Evolutionary conservation across 2,113 vertebrate species (phyloP), one percentile per base, ranked within the genome.

Genomic region (Myocastor coypus): DNA sequence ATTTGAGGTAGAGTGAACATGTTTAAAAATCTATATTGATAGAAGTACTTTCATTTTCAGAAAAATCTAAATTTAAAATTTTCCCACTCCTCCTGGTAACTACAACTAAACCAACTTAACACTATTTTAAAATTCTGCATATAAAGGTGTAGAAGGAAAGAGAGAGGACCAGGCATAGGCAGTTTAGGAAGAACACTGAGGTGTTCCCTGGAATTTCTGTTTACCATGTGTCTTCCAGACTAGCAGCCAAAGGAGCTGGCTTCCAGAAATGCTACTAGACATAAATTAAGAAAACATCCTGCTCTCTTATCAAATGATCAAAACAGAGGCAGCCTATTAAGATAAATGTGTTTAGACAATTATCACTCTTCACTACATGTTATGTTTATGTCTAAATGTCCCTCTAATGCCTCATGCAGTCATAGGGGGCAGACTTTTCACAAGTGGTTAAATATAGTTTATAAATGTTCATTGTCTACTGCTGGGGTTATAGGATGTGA

Each of bases 1-100:
- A 42, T 77, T 81, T 89, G 55, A 95, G 52, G 28, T 28, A 92
- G 57, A 89, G 73, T 61, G 95, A 98, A 98, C 97, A 98, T 92
- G 17, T 98, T 97, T 98, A 97, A 96, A 98, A 26, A 52, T 30
- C 57, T 77, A 50, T 63, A 59, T 91, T 28, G 61, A 57, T 32
- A 82, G 50, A 81, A 89, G 26, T 61, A 69, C 5, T 77, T 89
- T 20, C 20, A 32, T 85, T 94, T 92, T 55, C 30, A 28, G 34
- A 57, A 64, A 71, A 37, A 57, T 92, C 3, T 26, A 80, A 6
- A 24, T 92, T 4, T 61, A 32, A 22, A 14, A 63, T 77, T 88
- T 83, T 71, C 26, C 50, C 46, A 63, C 84, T 92, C 14, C 13
- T 81, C 37, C 71, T 80, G 1, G 2, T 96, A 80, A 84, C 28